phyloP scores from a whole-genome alignment of 37 sponge, comb jelly and placozoan genomes.

The Aplysina aerophoba region DNA sequence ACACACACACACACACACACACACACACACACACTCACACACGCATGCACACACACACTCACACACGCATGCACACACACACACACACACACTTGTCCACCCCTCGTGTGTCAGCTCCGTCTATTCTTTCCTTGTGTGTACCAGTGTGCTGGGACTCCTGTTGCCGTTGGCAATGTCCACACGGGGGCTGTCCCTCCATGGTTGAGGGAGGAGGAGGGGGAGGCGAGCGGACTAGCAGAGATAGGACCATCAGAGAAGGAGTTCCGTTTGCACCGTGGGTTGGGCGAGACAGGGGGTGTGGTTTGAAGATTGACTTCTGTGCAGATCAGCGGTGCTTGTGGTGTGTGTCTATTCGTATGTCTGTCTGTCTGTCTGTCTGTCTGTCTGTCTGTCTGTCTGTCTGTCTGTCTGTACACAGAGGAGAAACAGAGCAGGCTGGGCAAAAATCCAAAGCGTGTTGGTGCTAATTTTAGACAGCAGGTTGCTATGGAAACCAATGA shows the following conservation, averaged over 20 bases:
- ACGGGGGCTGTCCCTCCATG: slow-evolving; percentile 83
- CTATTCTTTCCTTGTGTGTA: background rate
- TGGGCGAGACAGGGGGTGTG: no score
- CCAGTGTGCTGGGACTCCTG: background rate
- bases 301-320: background rate
- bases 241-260: slow-evolving; percentile 74
- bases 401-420: slow-evolving; percentile 34
- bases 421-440: slow-evolving; percentile 35
- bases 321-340: background rate
- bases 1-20: no score
- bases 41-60: no score
- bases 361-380: background rate
- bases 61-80: no score
- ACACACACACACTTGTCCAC: no score
- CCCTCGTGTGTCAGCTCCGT: background rate
- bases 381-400: background rate
- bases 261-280: slow-evolving; percentile 62
- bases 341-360: background rate
- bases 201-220: slow-evolving; percentile 57
- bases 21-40: no score
- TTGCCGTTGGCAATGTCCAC: slow-evolving; percentile 60
- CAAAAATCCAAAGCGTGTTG: slow-evolving; percentile 76
- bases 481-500: slow-evolving; percentile 11
- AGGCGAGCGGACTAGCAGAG: background rate
- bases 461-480: slow-evolving; percentile 73